Percentiles rank a stretch among this genome's conserved stretches.
phyloP scores from a whole-genome alignment of 2,113 vertebrate genomes.

The Paraplagusia blochii region DNA sequence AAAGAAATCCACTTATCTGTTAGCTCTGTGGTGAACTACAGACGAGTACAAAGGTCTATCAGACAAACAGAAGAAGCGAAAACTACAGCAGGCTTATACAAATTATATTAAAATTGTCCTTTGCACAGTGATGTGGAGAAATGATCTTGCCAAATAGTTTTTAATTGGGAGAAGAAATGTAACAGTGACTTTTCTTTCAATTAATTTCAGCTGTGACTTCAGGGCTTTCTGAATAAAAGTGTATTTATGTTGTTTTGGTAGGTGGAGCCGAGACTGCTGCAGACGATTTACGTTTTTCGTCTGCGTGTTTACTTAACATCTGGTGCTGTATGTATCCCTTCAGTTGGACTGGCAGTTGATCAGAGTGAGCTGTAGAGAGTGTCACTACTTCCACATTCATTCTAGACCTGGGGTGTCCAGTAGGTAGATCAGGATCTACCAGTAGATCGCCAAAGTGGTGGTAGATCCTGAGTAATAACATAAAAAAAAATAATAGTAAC shows the following conservation, averaged over 20 bases:
- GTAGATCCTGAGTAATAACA: too few species aligned
- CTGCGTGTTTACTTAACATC: not conserved
- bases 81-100: slow-evolving; percentile 11
- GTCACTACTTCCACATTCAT: not conserved
- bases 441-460: too few species aligned
- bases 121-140: not conserved
- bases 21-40: slow-evolving; percentile 16
- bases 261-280: not conserved
- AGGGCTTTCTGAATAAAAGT: not conserved
- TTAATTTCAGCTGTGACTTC: too few species aligned
- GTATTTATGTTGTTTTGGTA: not conserved
- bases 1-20: slow-evolving; percentile 25
- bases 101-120: not conserved
- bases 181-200: too few species aligned
- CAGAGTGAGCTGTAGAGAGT: not conserved
- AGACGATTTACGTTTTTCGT: not conserved
- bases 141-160: not conserved
- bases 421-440: too few species aligned
- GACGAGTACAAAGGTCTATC: slow-evolving; percentile 33
- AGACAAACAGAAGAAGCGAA: slow-evolving; percentile 15
- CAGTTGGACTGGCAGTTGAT: not conserved
- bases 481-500: too few species aligned
- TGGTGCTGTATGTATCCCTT: not conserved
- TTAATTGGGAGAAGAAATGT: too few species aligned
- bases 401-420: too few species aligned